Evolutionary conservation across 2,113 vertebrate species (phyloP).

Genomic region (Gavialis gangeticus): DNA sequence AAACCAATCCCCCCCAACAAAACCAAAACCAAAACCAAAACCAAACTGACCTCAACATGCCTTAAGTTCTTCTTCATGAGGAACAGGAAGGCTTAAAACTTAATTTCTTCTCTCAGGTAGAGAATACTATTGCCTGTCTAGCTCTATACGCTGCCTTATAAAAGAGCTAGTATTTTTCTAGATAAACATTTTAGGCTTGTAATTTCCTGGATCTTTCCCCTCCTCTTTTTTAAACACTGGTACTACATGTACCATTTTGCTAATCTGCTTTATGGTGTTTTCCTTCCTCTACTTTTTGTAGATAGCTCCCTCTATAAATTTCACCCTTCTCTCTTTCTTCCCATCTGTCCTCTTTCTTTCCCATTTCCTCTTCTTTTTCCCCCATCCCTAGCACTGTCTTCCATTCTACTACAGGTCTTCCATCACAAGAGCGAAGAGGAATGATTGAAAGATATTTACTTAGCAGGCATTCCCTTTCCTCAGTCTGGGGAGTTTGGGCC

Average conservation of each 20-base stretch:
- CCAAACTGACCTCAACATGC: not conserved
- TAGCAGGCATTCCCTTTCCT: not conserved
- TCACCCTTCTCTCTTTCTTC: not conserved
- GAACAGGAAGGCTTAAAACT: not conserved
- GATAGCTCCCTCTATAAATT: conserved; percentile 12
- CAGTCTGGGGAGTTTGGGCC: not conserved
- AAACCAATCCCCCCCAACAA: too few species aligned
- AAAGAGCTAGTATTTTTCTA: not conserved
- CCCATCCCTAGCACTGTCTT: not conserved
- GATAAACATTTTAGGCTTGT: not conserved
- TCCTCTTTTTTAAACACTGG: not conserved
- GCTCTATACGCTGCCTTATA: not conserved
- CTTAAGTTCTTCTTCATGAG: not conserved
- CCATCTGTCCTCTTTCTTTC: not conserved
- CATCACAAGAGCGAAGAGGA: not conserved
- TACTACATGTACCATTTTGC: not conserved
- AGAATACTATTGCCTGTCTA: not conserved
- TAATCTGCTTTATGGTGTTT: not conserved
- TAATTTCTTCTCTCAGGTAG: not conserved
- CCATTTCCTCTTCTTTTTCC: conserved; percentile 14
- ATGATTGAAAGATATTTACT: not conserved
- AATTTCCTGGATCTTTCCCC: not conserved
- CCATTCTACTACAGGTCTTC: not conserved
- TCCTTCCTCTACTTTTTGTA: not conserved
- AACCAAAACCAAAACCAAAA: not conserved